phyloP scores from a whole-genome alignment of 2,113 vertebrate genomes.

The Boulengeromyrus knoepffleri region DNA sequence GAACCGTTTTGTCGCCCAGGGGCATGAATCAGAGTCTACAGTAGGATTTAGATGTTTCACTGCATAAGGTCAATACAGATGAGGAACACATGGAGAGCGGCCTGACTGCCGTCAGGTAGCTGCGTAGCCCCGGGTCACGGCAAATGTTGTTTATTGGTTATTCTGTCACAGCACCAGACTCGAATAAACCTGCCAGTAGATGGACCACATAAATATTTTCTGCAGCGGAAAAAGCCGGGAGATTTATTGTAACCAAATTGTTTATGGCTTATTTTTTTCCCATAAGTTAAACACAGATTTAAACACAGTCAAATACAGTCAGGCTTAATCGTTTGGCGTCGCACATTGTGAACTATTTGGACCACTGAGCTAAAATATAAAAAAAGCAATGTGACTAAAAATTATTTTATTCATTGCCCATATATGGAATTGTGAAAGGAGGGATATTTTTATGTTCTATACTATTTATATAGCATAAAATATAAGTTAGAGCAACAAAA shows the following conservation, averaged over 20 bases:
- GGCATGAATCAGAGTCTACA: constrained; percentile 33
- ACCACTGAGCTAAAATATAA: not conserved
- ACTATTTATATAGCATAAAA: not conserved
- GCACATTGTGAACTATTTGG: not conserved
- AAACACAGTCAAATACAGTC: not conserved
- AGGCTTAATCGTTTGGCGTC: not conserved
- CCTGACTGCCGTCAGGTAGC: constrained; percentile 44
- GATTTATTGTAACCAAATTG: constrained; percentile 3
- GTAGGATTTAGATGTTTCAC: constrained; percentile 39
- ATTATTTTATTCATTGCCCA: not conserved
- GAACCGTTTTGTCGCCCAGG: constrained; percentile 22
- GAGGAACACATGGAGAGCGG: constrained; percentile 37
- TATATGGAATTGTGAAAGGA: not conserved
- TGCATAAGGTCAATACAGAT: constrained; percentile 49
- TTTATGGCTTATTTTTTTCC: constrained; percentile 6
- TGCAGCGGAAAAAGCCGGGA: constrained; percentile 28
- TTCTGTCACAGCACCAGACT: constrained; percentile 34
- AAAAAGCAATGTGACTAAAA: not conserved
- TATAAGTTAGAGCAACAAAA: not conserved
- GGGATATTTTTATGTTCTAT: not conserved
- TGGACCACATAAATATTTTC: constrained; percentile 30
- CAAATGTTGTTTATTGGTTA: constrained; percentile 46
- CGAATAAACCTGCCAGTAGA: constrained; percentile 27
- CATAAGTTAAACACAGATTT: not conserved
- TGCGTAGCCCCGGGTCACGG: constrained; percentile 35